Conservation (phyloP, 2,797 vertebrate genomes). For the Molossus alvarezi region DNA sequence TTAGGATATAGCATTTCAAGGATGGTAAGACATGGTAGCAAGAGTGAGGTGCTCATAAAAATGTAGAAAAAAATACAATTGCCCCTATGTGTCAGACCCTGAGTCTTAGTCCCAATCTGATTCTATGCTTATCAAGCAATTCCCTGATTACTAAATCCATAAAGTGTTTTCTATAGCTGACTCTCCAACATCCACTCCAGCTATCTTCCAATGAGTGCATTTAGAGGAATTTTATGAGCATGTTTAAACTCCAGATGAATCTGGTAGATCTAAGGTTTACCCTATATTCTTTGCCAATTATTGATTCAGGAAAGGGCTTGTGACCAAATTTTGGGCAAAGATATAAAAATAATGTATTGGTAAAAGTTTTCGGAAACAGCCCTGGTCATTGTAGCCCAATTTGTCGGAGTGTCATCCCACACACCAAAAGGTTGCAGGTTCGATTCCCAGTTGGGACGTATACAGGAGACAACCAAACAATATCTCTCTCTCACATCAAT, state of each 20-base stretch:
- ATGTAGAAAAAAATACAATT: neutral
- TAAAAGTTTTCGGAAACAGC: conserved; percentile 12
- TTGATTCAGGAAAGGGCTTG: neutral
- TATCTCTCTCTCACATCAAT: neutral
- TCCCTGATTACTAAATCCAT: neutral
- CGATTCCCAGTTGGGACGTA: neutral
- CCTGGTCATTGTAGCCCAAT: neutral
- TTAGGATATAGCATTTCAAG: neutral
- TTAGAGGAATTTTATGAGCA: neutral
- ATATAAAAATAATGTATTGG: neutral
- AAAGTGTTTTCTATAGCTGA: neutral
- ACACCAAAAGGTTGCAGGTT: neutral
- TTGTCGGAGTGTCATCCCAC: neutral
- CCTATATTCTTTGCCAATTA: conserved; percentile 7
- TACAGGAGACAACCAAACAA: neutral
- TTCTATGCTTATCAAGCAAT: conserved; percentile 11
- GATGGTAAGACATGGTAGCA: neutral
- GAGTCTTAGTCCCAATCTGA: neutral
- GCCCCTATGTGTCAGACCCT: neutral
- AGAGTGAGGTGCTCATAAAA: neutral
- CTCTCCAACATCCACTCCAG: neutral
- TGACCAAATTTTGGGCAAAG: conserved; percentile 10
- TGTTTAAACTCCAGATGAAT: neutral
- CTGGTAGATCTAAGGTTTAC: neutral
- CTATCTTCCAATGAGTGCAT: conserved; percentile 1